phyloP scores from a whole-genome alignment of 2,113 vertebrate genomes.

The Ceuthmochares aereus region DNA sequence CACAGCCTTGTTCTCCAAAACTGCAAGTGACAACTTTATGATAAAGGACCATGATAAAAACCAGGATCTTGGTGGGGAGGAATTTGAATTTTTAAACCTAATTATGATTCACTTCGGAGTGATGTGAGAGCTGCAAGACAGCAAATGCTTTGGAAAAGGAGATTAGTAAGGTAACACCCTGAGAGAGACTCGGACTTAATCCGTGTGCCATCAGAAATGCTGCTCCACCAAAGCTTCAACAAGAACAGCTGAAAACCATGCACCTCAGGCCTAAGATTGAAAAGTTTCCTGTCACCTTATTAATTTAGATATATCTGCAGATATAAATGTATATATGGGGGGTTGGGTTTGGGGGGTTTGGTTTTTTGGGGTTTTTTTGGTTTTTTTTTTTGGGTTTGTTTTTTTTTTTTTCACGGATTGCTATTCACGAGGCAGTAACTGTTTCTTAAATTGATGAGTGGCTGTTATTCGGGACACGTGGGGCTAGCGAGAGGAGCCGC shows the following conservation, averaged over 20 bases:
- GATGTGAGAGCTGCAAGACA: background rate
- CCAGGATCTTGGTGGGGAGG: background rate
- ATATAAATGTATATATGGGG: background rate
- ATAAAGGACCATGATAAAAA: background rate
- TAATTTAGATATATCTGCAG: background rate
- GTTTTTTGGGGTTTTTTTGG: too few relatives aligned
- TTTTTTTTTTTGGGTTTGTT: too few relatives aligned
- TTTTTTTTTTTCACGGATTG: too few relatives aligned
- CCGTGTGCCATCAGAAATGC: background rate
- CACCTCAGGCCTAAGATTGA: background rate
- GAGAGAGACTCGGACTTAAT: background rate
- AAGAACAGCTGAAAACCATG: background rate
- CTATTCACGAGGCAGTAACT: rapidly evolving
- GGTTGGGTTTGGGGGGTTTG: too few relatives aligned
- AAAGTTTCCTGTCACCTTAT: background rate
- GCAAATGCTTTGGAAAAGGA: background rate
- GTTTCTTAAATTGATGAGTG: rapidly evolving
- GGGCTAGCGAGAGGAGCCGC: background rate
- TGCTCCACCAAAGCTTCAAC: background rate
- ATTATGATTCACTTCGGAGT: background rate
- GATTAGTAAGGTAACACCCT: background rate
- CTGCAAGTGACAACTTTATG: background rate
- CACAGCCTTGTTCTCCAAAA: background rate
- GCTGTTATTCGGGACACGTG: background rate
- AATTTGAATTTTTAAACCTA: background rate